A percentile compares a stretch with the other conserved stretches of the same genome.
phyloP scores from a whole-genome alignment of 37 sponge, comb jelly and placozoan genomes.

The Lycopodina hypogea region DNA sequence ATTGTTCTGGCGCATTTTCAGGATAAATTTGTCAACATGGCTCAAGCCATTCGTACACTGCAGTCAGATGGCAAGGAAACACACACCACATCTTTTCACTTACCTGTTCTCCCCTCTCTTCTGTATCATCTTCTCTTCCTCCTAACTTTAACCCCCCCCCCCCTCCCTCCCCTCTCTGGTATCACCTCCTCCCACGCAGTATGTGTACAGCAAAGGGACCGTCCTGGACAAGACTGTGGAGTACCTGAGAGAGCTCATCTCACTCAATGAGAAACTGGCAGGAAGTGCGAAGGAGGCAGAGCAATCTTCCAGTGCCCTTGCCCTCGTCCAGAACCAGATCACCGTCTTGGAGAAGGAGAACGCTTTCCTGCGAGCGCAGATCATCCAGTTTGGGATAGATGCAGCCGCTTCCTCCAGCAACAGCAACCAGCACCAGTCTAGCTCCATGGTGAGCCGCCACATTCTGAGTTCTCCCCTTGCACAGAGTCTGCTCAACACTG shows the following conservation, averaged over 20 bases:
- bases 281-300: conserved; percentile 55
- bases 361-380: conserved; percentile 67
- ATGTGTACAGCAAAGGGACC: conserved; percentile 77
- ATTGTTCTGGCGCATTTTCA: no score
- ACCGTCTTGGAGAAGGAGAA: conserved; percentile 81
- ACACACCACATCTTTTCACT: no score
- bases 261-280: conserved; percentile 55
- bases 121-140: background rate
- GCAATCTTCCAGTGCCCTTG: conserved; percentile 65
- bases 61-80: no score
- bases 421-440: background rate
- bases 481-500: conserved; percentile 42
- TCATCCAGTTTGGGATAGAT: conserved; percentile 76
- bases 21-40: no score
- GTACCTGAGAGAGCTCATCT: conserved; percentile 59
- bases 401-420: conserved; percentile 27
- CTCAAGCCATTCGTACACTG: no score
- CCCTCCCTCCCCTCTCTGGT: background rate
- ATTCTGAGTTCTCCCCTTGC: conserved; percentile 36
- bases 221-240: conserved; percentile 79
- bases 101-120: background rate
- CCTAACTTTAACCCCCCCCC: no score
- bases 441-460: conserved; percentile 4
- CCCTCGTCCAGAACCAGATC: conserved; percentile 69
- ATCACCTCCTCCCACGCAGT: conserved; percentile 30